Evolutionary conservation across 2,113 vertebrate species (phyloP).

Genomic region (Seriola quinqueradiata): DNA sequence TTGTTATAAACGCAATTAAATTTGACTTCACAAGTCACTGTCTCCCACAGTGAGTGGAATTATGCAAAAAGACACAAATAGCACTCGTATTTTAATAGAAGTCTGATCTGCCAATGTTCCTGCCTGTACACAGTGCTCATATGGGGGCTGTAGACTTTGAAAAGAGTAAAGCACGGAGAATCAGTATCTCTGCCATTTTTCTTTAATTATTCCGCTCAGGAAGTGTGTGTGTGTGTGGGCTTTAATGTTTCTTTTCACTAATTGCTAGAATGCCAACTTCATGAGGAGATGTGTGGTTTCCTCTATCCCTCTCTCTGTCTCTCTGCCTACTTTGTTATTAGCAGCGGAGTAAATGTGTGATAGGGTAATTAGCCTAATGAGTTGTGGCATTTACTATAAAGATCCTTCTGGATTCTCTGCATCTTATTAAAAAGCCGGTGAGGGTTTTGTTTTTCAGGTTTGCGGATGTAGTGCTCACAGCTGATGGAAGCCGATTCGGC

Average conservation of each 20-base stretch:
- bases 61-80: constrained; percentile 67
- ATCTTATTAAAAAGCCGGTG: constrained; percentile 74
- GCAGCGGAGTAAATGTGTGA: constrained; percentile 81
- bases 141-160: constrained; percentile 60
- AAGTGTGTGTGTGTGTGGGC: constrained; percentile 67
- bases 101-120: constrained; percentile 36
- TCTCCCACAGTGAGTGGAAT: constrained; percentile 62
- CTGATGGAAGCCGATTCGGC: constrained; percentile 46
- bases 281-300: constrained; percentile 75
- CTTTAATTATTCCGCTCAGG: constrained; percentile 72
- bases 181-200: constrained; percentile 67
- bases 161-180: constrained; percentile 54
- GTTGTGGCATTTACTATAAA: constrained; percentile 82
- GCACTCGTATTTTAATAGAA: constrained; percentile 49
- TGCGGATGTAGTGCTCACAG: constrained; percentile 31
- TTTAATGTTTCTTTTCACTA: constrained; percentile 81
- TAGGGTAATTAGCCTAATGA: constrained; percentile 85
- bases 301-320: constrained; percentile 66
- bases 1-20: constrained; percentile 71
- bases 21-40: constrained; percentile 59
- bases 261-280: constrained; percentile 80
- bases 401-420: constrained; percentile 76
- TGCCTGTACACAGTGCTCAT: constrained; percentile 38
- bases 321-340: constrained; percentile 81
- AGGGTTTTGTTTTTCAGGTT: constrained; percentile 70